Percentiles rank a stretch among this genome's conserved stretches.
Conservation (phyloP, 2,888 invertebrate species). For the Hypolimnas misippus region DNA sequence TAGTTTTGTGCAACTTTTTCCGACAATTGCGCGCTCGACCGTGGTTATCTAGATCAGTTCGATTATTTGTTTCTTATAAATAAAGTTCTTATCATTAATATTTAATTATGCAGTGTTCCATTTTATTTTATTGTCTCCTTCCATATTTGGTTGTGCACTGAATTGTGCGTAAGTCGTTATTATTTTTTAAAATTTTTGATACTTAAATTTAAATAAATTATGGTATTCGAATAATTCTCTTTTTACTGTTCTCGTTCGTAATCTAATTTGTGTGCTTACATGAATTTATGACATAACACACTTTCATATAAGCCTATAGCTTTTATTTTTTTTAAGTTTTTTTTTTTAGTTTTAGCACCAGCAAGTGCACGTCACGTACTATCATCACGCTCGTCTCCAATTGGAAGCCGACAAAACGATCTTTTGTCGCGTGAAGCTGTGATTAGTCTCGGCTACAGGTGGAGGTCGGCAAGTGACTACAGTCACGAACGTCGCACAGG, state of each 20-base stretch:
- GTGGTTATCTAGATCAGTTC: conserved; percentile 1
- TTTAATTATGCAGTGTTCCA: not conserved
- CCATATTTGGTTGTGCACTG: too few relatives aligned
- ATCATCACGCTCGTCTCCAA: conserved; percentile 49
- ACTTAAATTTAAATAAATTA: too few relatives aligned
- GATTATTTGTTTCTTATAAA: not conserved
- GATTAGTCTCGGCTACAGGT: conserved; percentile 73
- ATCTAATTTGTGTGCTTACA: too few relatives aligned
- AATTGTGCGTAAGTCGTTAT: not conserved
- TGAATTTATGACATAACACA: too few relatives aligned
- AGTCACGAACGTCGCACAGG: conserved; percentile 43
- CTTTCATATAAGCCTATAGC: not conserved
- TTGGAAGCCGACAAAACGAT: conserved; percentile 40
- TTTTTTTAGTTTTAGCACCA: conserved; percentile 15
- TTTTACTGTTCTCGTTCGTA: too few relatives aligned
- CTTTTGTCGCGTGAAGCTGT: conserved; percentile 48
- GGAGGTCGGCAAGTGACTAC: conserved; percentile 56
- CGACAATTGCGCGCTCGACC: not conserved
- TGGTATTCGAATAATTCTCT: too few relatives aligned
- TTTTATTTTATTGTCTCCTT: not conserved
- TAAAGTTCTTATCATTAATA: not conserved
- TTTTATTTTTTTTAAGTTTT: conserved; percentile 20
- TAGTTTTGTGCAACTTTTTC: not conserved
- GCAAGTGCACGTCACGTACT: conserved; percentile 49
- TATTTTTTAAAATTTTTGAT: not conserved